A percentile compares a stretch with the other conserved stretches of the same genome.
Conservation (phyloP, 2,888 invertebrate species). For the Hedychridium roseum region DNA sequence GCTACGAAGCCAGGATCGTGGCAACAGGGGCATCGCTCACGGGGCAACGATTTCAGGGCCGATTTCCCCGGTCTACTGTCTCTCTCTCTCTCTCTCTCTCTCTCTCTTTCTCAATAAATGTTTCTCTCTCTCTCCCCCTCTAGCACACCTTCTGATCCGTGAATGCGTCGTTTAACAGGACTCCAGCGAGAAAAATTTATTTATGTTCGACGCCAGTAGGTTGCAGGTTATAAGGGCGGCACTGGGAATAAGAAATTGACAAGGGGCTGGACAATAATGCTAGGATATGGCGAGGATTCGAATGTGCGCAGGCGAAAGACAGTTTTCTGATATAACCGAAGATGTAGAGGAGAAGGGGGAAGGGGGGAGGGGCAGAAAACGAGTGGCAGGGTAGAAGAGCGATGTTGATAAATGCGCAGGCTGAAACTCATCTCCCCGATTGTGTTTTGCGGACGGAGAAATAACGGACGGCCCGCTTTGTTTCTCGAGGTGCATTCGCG, state of each 20-base stretch:
- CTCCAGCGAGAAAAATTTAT: slow-evolving; percentile 37
- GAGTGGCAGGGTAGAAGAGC: slow-evolving; percentile 20
- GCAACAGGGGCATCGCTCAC: slow-evolving; percentile 23
- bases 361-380: slow-evolving; percentile 6
- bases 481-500: slow-evolving; percentile 27
- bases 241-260: no score
- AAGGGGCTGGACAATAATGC: no score
- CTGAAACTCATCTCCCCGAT: slow-evolving; percentile 43
- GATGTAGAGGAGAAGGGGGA: slow-evolving; percentile 11
- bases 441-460: slow-evolving; percentile 37
- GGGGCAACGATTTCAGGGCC: slow-evolving; percentile 23
- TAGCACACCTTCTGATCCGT: slow-evolving; percentile 21
- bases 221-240: no score
- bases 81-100: no score
- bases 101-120: no score
- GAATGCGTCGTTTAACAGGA: slow-evolving; percentile 34
- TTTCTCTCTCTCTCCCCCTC: no score
- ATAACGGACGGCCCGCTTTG: slow-evolving; percentile 23
- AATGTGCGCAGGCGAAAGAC: no score
- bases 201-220: slow-evolving; percentile 31
- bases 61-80: slow-evolving; percentile 16
- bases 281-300: no score
- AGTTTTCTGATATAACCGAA: no score
- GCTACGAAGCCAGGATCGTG: not conserved
- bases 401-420: slow-evolving; percentile 47